Conservation (phyloP, 2,888 invertebrate genomes). For the Rhorus exstirpatorius region DNA sequence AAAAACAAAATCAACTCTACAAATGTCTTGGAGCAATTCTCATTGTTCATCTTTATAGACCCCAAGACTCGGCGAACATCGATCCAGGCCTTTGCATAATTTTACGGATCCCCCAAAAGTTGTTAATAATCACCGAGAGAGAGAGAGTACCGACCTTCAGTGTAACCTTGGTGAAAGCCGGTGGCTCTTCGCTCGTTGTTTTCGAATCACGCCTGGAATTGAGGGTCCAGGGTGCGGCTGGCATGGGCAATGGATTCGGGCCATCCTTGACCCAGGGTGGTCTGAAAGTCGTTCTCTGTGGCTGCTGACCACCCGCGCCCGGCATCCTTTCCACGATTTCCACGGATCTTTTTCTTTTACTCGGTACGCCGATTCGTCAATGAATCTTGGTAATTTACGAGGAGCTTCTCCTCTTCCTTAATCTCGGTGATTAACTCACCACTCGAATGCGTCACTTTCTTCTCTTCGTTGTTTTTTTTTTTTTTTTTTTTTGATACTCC, state of each 20-base stretch:
- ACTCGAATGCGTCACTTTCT: not conserved
- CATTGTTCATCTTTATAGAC: too few species aligned
- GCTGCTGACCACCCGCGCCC: conserved; percentile 87
- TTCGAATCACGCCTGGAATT: conserved; percentile 85
- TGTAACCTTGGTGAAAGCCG: conserved; percentile 84
- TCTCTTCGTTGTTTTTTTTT: too few species aligned
- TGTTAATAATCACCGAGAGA: not conserved
- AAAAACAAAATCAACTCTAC: too few species aligned
- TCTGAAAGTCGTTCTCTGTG: conserved; percentile 90
- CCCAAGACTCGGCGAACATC: not conserved
- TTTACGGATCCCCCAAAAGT: too few species aligned
- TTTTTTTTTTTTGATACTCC: too few species aligned
- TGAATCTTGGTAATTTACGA: not conserved
- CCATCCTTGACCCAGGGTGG: conserved; percentile 92
- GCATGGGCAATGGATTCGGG: conserved; percentile 88
- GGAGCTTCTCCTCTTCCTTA: conserved; percentile 1
- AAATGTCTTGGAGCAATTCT: too few species aligned
- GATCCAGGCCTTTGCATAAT: not conserved
- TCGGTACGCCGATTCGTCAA: not conserved
- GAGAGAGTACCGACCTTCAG: conserved; percentile 79
- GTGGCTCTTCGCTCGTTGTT: conserved; percentile 81
- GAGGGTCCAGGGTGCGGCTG: conserved; percentile 89
- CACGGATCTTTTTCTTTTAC: conserved; percentile 11
- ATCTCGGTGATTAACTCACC: not conserved
- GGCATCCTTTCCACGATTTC: conserved; percentile 78